Evolutionary conservation across 2,113 vertebrate genomes (phyloP), one percentile per base, ranked within the genome.

Genomic region (Lamprotornis superbus): DNA sequence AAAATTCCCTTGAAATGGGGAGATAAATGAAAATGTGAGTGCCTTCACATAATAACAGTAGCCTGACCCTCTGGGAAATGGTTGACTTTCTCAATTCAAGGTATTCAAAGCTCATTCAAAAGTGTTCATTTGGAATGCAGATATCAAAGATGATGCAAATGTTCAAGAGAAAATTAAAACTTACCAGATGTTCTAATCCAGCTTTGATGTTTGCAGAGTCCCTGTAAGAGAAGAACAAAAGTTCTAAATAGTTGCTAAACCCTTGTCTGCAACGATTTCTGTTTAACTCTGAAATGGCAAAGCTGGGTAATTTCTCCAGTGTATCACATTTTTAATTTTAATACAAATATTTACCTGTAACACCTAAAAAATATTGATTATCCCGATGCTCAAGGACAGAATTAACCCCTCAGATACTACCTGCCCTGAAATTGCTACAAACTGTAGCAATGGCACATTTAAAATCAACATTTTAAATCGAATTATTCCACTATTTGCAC

Each of bases 181-280:
- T 99, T 99, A 99, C 99, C 99, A 99, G 99, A 99, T 99, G 99
- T 98, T 99, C 99, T 98, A 99, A 98, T 98, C 98, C 98, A 97
- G 96, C 98, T 99, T 99, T 99, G 98, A 99, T 98, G 98, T 98
- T 98, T 92, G 81, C 98, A 90, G 97, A 90, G 50, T 99, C 98
- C 98, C 99, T 99, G 98, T 94, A 99, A 99, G 95, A 99, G 97
- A 99, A 98, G 96, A 99, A 98, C 97, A 98, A 97, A 99, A 99
- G 98, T 98, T 98, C 94, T 97, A 97, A 98, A 98, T 94, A 98
- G 97, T 98, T 98, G 97, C 96, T 98, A 98, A 98, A 98, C 88
- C 94, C 95, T 97, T 91, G 87, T 96, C 96, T 97, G 78, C 91
- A 95, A 50, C 5, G 4, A 98, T 98, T 97, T 96, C 67, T 70